A percentile compares a stretch with the other conserved stretches of the same genome.
Conservation (phyloP, 2,797 vertebrate genomes). For the Microhierax caerulescens region DNA sequence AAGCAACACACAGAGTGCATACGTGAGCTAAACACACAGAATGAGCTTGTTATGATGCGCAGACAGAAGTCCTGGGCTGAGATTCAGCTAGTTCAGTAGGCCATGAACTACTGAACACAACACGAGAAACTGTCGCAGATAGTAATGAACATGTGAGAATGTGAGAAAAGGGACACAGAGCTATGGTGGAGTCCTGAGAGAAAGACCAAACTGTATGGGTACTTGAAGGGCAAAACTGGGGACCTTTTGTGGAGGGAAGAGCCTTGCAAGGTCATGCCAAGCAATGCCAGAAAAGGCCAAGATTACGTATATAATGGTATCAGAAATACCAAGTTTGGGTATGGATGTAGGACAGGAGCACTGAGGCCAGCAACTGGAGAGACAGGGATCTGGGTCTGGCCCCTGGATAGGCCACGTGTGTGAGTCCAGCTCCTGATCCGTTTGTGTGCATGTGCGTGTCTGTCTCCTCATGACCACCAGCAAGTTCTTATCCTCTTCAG, state of each 20-base stretch:
- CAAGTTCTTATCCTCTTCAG: neutral
- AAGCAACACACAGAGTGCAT: neutral
- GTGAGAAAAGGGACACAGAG: neutral
- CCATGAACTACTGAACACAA: neutral
- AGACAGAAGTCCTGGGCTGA: neutral
- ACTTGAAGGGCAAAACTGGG: neutral
- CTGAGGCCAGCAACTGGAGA: neutral
- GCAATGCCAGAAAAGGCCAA: neutral
- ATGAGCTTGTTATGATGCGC: neutral
- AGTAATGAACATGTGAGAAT: neutral
- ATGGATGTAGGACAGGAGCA: neutral
- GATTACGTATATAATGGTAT: neutral
- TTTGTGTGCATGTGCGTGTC: accelerated
- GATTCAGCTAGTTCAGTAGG: neutral
- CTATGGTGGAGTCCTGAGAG: neutral
- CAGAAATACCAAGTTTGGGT: neutral
- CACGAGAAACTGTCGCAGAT: neutral
- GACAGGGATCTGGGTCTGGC: neutral
- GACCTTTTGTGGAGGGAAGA: neutral
- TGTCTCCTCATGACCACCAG: neutral
- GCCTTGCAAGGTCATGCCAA: neutral
- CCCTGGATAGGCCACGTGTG: neutral
- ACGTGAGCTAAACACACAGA: neutral
- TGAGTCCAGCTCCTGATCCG: accelerated
- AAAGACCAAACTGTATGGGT: neutral